Percentiles rank a stretch among this genome's conserved stretches.
Conservation (phyloP, 2,797 vertebrate species). For the Chrysolophus pictus region DNA sequence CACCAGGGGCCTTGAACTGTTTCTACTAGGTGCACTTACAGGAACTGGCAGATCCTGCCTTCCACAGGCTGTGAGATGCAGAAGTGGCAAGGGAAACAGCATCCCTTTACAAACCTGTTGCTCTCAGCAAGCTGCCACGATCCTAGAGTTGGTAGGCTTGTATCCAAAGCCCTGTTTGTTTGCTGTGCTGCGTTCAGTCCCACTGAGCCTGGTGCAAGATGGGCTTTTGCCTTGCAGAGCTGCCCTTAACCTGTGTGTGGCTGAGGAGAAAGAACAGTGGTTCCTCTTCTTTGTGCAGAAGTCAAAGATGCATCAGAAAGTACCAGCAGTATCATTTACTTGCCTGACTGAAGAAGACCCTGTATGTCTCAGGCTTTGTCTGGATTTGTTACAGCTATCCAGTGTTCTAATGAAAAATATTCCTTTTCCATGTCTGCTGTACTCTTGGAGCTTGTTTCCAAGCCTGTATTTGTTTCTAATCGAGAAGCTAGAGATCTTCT, state of each 20-base stretch:
- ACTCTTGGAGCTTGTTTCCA: not conserved
- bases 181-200: not conserved
- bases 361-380: not conserved
- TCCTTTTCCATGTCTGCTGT: not conserved
- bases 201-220: not conserved
- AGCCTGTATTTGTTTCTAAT: not conserved
- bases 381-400: not conserved
- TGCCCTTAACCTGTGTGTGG: not conserved
- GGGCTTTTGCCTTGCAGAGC: not conserved
- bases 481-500: not conserved
- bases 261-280: not conserved
- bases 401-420: not conserved
- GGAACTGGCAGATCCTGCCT: not conserved
- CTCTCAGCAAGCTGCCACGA: not conserved
- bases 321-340: fast-evolving
- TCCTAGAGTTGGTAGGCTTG: not conserved
- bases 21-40: not conserved
- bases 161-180: not conserved
- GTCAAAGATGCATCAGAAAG: not conserved
- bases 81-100: not conserved
- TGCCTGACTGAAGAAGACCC: not conserved
- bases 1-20: fast-evolving
- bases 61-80: not conserved
- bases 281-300: fast-evolving
- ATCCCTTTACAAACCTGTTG: not conserved